These are phyloP conservation scores for Hydrochoerus hydrochaeris DNA, from an alignment of 2,113 vertebrate species.

Conservation along the genomic window DNA sequence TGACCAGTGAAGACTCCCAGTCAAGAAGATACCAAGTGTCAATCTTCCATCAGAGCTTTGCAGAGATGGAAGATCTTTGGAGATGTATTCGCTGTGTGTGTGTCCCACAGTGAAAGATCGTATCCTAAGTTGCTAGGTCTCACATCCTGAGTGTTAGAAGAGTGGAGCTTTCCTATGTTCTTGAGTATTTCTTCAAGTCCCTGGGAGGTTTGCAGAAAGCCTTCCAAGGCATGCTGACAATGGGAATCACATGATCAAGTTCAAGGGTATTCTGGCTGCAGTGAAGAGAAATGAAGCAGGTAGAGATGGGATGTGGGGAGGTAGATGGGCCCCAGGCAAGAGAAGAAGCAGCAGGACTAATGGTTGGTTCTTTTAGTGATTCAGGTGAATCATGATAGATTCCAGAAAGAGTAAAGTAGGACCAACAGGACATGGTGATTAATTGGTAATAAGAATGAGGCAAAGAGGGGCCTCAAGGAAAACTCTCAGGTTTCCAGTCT, in stretches of 20 bases:
- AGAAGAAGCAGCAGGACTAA: not conserved
- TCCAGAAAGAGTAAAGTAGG: constrained; percentile 20
- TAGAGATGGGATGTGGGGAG: too few relatives aligned
- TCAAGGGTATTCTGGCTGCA: not conserved
- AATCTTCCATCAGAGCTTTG: not conserved
- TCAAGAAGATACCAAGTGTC: not conserved
- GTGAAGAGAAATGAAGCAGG: not conserved
- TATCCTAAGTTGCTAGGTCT: not conserved
- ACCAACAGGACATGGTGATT: not conserved
- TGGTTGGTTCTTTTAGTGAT: not conserved
- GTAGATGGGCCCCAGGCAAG: not conserved
- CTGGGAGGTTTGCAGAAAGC: not conserved
- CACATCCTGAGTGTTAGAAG: not conserved
- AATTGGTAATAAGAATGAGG: not conserved
- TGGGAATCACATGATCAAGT: not conserved
- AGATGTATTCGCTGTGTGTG: not conserved
- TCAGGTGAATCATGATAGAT: not conserved
- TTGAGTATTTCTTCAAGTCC: constrained; percentile 21
- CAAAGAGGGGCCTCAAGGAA: not conserved
- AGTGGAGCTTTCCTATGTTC: not conserved
- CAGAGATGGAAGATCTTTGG: not conserved
- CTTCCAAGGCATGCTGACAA: not conserved
- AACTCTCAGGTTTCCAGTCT: not conserved
- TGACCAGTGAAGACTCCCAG: not conserved
- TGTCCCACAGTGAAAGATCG: not conserved